Percentiles rank a stretch among this genome's conserved stretches.
phyloP scores from a whole-genome alignment of 1,140 invertebrate species.

The Achroia grisella region DNA sequence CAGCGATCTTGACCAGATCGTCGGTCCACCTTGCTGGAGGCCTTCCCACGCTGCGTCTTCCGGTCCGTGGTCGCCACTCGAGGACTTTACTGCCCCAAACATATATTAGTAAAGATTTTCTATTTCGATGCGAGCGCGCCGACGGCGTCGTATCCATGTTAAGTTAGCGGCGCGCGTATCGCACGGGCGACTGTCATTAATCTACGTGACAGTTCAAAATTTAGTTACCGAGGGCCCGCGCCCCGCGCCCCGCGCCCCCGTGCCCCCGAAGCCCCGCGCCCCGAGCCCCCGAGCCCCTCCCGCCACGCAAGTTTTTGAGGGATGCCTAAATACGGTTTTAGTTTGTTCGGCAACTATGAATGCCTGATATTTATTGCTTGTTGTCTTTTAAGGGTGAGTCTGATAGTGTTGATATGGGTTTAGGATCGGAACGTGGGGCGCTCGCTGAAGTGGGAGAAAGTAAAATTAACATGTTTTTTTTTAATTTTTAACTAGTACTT shows the following conservation, averaged over 20 bases:
- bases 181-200: slow-evolving; percentile 69
- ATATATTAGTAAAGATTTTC: no score
- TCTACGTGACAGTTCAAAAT: slow-evolving; percentile 74
- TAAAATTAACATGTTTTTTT: no score
- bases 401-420: neutral
- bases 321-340: slow-evolving; percentile 24
- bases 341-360: slow-evolving; percentile 9
- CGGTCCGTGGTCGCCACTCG: no score
- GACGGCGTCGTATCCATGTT: slow-evolving; percentile 44
- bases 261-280: slow-evolving; percentile 16
- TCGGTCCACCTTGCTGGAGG: no score
- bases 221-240: slow-evolving; percentile 68
- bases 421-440: neutral
- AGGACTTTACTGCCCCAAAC: no score
- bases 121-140: no score
- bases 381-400: neutral
- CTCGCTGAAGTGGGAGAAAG: no score
- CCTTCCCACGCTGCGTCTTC: no score
- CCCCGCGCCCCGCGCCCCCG: slow-evolving; percentile 15
- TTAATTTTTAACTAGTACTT: no score
- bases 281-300: slow-evolving; percentile 8
- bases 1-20: no score
- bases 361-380: slow-evolving; percentile 6
- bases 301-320: slow-evolving; percentile 50
- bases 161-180: slow-evolving; percentile 61